These are phyloP conservation scores for Dicroscelio sp. DNA, from an alignment of 2,888 invertebrate genomes.

Conservation along the genomic window DNA sequence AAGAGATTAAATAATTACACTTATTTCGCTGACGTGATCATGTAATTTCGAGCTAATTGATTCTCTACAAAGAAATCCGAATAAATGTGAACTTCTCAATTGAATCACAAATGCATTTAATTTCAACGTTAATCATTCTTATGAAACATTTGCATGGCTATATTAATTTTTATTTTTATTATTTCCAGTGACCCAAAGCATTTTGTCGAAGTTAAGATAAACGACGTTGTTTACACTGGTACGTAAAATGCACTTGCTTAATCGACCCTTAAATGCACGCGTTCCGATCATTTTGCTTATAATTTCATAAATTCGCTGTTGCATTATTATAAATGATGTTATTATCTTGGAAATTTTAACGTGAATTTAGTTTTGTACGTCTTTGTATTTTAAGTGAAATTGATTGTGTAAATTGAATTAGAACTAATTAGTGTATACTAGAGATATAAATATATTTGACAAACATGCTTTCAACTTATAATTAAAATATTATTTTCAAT, in stretches of 20 bases:
- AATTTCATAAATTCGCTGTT: no score
- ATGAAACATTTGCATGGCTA: not conserved
- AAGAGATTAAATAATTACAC: conserved; percentile 69
- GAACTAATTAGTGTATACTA: no score
- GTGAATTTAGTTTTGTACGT: no score
- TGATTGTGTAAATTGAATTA: no score
- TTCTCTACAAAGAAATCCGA: conserved; percentile 41
- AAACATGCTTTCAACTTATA: no score
- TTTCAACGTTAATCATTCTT: conserved; percentile 10
- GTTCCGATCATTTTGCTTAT: no score
- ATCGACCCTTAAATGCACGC: no score
- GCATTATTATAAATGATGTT: no score
- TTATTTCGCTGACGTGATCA: conserved; percentile 47
- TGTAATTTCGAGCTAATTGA: conserved; percentile 65
- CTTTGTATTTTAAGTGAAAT: no score
- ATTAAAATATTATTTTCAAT: no score
- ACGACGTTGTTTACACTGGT: conserved; percentile 83
- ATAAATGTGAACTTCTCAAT: conserved; percentile 35
- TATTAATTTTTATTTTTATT: not conserved
- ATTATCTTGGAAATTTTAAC: no score
- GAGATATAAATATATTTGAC: no score
- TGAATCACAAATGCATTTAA: conserved; percentile 46
- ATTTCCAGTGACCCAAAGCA: conserved; percentile 70
- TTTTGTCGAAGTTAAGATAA: conserved; percentile 84
- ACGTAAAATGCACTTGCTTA: not conserved